Base-by-base conservation (phyloP, 2,113 vertebrate species). In the Morone saxatilis region DNA sequence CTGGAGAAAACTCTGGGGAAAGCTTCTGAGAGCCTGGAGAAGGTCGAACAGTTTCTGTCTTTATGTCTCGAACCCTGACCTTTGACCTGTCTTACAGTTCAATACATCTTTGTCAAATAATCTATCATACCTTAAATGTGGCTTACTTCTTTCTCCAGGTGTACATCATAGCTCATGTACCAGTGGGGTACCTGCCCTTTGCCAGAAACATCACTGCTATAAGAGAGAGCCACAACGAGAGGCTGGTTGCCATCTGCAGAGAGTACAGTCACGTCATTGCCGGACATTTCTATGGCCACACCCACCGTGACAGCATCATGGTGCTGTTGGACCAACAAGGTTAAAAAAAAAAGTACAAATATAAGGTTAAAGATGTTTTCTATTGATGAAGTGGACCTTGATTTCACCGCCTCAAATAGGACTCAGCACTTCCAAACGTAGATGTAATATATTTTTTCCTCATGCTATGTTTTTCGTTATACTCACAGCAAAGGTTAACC, bases 231-330 rank as follows among this genome's bases (percentile, higher is more conserved):
- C 93, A 97, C 92, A 99, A 99, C 67, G 96, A 98, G 86, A 95
- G 91, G 72, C 91, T 99, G 84, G 92, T 99, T 47, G 80, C 89
- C 77, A 97, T 99, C 88, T 97, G 97, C 86, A 95, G 97, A 87
- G 93, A 86, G 63, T 96, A 97, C 95, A 97, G 96, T 20, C 84
- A 88, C 5, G 80, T 99, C 67, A 96, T 99, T 61, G 93, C 72
- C 0, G 97, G 97, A 13, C 98, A 99, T 6, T 99, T 99, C 94
- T 99, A 97, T 40, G 98, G 98, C 69, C 98, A 99, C 91, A 99
- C 97, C 19, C 98, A 99, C 86, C 94, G 95, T 80, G 98, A 99
- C 85, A 98, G 97, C 88, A 71, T 99, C 80, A 99, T 99, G 98
- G 93, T 99, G 72, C 96, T 99, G 83, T 84, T 96, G 69, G 96